Conservation (phyloP, 2,797 vertebrate genomes). For the Neostethus bicornis region DNA sequence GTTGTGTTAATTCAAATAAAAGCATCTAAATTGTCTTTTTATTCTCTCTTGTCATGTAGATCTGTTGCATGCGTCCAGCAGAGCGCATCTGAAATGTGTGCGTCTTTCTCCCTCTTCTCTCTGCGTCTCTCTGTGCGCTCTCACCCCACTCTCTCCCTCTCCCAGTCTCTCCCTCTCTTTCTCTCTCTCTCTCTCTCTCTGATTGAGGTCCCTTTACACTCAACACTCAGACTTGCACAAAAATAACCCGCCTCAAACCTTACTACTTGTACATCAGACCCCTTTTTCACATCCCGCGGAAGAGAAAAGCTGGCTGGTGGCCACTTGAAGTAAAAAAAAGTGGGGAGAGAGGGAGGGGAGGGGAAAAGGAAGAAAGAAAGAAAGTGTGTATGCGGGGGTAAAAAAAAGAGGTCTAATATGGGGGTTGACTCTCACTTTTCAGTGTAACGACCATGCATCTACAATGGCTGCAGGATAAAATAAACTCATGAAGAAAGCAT, state of each 20-base stretch:
- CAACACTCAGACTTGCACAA: conserved; percentile 78
- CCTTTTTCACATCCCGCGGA: conserved; percentile 78
- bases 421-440: conserved; percentile 67
- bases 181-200: conserved; percentile 58
- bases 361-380: conserved; percentile 8
- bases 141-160: conserved; percentile 59
- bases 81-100: conserved; percentile 52
- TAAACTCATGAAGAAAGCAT: conserved; percentile 55
- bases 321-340: conserved; percentile 68
- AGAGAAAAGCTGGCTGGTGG: conserved; percentile 85
- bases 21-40: conserved; percentile 30
- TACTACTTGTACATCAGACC: conserved; percentile 69
- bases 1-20: conserved; percentile 34
- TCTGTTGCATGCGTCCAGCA: conserved; percentile 65
- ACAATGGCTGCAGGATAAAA: conserved; percentile 72
- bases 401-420: conserved; percentile 59
- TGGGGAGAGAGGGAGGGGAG: conserved; percentile 19
- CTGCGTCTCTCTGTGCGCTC: conserved; percentile 54
- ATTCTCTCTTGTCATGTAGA: conserved; percentile 31
- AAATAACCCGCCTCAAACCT: conserved; percentile 80
- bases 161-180: conserved; percentile 65
- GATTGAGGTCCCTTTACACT: conserved; percentile 74
- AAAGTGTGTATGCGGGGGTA: no score
- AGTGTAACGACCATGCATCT: conserved; percentile 53
- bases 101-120: conserved; percentile 52